These are phyloP conservation scores for Tenthredo distinguenda DNA, from an alignment of 2,888 invertebrate species.

Conservation along the genomic window DNA sequence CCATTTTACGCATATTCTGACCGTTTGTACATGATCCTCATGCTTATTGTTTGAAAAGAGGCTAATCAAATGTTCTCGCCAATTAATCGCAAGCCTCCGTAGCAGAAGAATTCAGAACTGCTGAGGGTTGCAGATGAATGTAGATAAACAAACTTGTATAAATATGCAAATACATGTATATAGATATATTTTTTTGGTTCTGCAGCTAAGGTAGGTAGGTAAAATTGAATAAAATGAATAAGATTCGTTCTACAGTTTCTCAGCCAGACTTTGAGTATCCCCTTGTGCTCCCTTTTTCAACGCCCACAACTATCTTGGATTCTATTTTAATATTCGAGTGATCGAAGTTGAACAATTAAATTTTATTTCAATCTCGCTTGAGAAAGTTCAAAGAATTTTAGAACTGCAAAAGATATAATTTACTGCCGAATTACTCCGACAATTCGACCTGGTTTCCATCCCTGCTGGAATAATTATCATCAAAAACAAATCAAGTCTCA, in stretches of 20 bases:
- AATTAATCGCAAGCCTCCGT: not conserved
- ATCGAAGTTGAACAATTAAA: not conserved
- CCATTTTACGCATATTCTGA: not conserved
- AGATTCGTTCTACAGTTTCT: not conserved
- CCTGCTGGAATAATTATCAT: not conserved
- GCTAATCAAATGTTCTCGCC: constrained; percentile 3
- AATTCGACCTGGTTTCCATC: too few species aligned
- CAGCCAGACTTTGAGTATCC: not conserved
- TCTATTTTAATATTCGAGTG: not conserved
- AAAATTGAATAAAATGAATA: not conserved
- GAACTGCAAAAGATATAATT: too few species aligned
- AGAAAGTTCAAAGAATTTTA: not conserved
- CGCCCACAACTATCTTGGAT: not conserved
- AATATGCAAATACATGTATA: not conserved
- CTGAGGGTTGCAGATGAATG: not conserved
- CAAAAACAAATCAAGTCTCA: not conserved
- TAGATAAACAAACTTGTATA: not conserved
- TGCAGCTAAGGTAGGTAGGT: not conserved
- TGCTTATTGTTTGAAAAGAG: not conserved
- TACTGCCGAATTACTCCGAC: too few species aligned
- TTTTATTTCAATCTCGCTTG: not conserved
- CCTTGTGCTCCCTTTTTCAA: not conserved
- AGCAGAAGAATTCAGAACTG: not conserved
- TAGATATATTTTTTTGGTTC: not conserved
- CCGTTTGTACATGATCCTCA: not conserved